Evolutionary conservation across 1,140 invertebrate genomes (phyloP).

Genomic region (Harpegnathos saltator): DNA sequence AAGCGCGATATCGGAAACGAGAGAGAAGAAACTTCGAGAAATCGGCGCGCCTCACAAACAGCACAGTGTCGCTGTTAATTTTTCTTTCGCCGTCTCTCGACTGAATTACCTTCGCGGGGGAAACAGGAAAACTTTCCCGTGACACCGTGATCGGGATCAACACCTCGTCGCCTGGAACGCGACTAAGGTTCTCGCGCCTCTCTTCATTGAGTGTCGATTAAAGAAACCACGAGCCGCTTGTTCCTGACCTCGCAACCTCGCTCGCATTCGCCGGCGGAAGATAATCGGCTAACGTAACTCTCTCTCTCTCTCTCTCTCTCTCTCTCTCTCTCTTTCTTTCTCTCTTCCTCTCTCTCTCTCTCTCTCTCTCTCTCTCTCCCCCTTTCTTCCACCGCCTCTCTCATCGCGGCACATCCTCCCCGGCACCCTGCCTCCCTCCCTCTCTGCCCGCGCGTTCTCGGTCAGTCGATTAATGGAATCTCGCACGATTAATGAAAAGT

Average conservation of each 20-base stretch:
- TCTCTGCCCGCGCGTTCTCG: constrained; percentile 22
- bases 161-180: constrained; percentile 14
- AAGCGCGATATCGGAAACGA: not conserved
- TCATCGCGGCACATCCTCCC: no score
- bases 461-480: constrained; percentile 48
- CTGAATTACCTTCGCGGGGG: not conserved
- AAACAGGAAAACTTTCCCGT: not conserved
- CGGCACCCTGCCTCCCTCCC: no score
- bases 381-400: constrained; percentile 22
- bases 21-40: not conserved
- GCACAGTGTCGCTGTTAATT: not conserved
- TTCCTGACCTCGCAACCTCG: constrained; percentile 70
- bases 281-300: constrained; percentile 62
- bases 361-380: constrained; percentile 9
- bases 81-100: not conserved
- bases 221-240: constrained; percentile 35
- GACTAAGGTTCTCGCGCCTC: constrained; percentile 3
- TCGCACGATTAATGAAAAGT: constrained; percentile 62
- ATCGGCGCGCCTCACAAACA: not conserved
- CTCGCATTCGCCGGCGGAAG: constrained; percentile 48
- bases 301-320: constrained; percentile 19
- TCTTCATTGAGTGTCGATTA: constrained; percentile 25
- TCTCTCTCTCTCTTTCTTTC: not conserved
- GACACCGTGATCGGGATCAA: no score
- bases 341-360: not conserved